A percentile compares a stretch with the other conserved stretches of the same genome.
Conservation (phyloP, 2,113 vertebrate genomes). For the Pyxicephalus adspersus region DNA sequence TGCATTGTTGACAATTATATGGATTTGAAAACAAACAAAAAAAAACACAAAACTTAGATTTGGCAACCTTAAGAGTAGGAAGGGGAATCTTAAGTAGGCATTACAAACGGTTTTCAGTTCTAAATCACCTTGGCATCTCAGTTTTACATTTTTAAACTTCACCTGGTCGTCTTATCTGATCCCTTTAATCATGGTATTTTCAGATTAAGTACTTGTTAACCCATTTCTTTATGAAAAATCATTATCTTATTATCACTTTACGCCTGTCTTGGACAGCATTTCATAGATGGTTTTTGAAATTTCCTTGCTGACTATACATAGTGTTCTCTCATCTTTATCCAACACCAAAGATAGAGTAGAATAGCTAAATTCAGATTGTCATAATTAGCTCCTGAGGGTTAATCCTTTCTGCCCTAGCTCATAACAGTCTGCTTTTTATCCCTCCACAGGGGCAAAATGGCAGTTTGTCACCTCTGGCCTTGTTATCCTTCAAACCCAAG, state of each 20-base stretch:
- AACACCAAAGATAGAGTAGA: not conserved
- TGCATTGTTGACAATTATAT: no score
- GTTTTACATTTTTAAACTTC: not conserved
- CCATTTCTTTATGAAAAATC: not conserved
- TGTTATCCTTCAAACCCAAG: slow-evolving; percentile 39
- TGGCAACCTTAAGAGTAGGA: no score
- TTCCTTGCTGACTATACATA: not conserved
- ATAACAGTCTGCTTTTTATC: slow-evolving; percentile 18
- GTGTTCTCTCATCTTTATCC: slow-evolving; percentile 17
- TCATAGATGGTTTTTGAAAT: slow-evolving; percentile 16
- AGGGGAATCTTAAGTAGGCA: no score
- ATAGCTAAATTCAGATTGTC: slow-evolving; percentile 32
- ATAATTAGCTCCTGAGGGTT: slow-evolving; percentile 54
- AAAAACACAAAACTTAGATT: no score
- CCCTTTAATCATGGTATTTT: slow-evolving; percentile 20
- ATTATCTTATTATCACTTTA: not conserved
- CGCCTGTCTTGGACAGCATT: not conserved
- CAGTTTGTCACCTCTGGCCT: slow-evolving; percentile 45
- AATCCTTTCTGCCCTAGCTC: slow-evolving; percentile 31
- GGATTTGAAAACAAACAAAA: no score
- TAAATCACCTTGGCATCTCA: no score
- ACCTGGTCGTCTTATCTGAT: slow-evolving; percentile 7
- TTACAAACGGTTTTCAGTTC: no score
- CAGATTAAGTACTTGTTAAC: not conserved
- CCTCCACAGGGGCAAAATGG: slow-evolving; percentile 38